Conservation (phyloP, 2,888 invertebrate genomes). For the Stratiomys singularior region DNA sequence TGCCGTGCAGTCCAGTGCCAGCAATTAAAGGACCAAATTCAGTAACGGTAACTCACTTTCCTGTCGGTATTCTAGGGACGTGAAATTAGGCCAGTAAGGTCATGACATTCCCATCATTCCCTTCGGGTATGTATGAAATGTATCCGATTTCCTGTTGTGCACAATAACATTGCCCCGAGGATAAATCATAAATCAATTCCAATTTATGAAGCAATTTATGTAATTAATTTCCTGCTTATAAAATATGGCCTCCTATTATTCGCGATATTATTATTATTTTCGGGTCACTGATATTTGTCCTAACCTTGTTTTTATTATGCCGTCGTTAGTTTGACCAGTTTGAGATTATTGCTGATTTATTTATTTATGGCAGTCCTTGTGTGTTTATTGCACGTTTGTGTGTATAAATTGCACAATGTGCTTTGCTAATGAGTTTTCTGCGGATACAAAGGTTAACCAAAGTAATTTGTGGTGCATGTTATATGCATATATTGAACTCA, state of each 20-base stretch:
- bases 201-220: slow-evolving; percentile 35
- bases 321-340: background rate
- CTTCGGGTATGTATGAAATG: slow-evolving; percentile 16
- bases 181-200: slow-evolving; percentile 45
- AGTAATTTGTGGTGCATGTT: too few relatives aligned
- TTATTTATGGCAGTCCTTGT: slow-evolving; percentile 29
- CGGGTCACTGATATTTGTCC: slow-evolving; percentile 32
- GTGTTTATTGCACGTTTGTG: background rate
- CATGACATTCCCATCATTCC: background rate
- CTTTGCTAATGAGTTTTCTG: background rate
- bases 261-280: slow-evolving; percentile 38
- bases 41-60: too few relatives aligned
- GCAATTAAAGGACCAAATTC: too few relatives aligned
- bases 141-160: background rate
- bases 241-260: slow-evolving; percentile 42
- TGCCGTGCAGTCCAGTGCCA: too few relatives aligned
- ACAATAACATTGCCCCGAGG: slow-evolving; percentile 5
- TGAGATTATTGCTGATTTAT: slow-evolving; percentile 15
- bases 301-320: slow-evolving; percentile 25
- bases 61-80: background rate
- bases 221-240: slow-evolving; percentile 45
- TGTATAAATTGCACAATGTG: background rate
- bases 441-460: background rate
- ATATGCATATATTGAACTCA: too few relatives aligned
- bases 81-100: slow-evolving; percentile 10